Base-by-base conservation (phyloP, 2,797 vertebrate species). In the Acanthis flammea region DNA sequence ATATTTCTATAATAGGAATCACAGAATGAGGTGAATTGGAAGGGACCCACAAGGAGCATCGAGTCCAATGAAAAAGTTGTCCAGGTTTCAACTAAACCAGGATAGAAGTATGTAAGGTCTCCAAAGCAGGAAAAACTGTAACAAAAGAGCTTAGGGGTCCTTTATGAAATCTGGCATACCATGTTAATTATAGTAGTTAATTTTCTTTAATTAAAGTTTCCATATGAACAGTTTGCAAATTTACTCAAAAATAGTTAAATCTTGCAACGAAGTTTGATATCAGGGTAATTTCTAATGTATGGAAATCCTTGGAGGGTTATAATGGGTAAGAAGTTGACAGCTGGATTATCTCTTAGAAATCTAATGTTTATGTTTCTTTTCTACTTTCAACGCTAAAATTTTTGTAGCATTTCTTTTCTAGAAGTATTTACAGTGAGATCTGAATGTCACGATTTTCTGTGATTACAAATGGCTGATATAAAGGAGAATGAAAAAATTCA, bases 171-270 rank as follows among this genome's bases (percentile, higher is more conserved):
- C 23, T 58, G 41, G 6, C 11, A 60, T 14, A 19, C 6, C 3
- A 7, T n/a, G 1, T 30, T 73, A 48, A 27, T 39, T 72, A 10
- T 15, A n/a, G 10, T 48, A 11, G 8, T 30, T 30, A 0, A 0
- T 7, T 7, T 23, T 45, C 47, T 61, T 41, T 0, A 10, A 66
- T 62, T 57, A 27, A 63, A 58, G 3, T n/a, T 68, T 77, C 3
- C 10, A 21, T 81, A 21, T 5, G 5, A 54, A 60, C 19, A 54
- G 17, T 54, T 77, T 14, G 7, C 12, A 55, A 25, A 33, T 82
- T 54, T 27, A 18, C 9, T 68, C 41, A 35, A 35, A 73, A 54
- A 25, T 23, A 39, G 39, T 35, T 85, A 35, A 37, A 76, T 63
- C 35, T 35, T 81, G 19, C 8, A 73, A 30, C 1, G 45, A 62